Conservation (phyloP, 1,140 invertebrate genomes). For the Luehdorfia chinensis region DNA sequence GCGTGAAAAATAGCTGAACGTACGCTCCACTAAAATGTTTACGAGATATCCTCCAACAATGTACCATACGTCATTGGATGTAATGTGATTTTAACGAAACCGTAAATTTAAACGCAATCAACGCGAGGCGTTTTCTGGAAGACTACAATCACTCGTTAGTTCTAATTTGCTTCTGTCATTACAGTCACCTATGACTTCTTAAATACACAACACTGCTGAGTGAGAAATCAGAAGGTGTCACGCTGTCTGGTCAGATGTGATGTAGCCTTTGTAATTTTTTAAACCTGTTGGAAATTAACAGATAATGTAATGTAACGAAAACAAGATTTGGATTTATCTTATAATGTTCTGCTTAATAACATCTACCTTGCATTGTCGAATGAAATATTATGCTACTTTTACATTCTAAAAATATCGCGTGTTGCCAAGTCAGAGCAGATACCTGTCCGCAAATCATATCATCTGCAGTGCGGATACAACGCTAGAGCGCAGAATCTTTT, state of each 20-base stretch:
- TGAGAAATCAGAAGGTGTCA: not conserved
- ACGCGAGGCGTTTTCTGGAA: not conserved
- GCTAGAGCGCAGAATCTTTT: slow-evolving; percentile 12
- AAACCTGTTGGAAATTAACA: not conserved
- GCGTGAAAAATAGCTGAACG: slow-evolving; percentile 1
- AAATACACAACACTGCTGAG: not conserved
- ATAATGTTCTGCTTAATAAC: not conserved
- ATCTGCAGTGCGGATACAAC: slow-evolving; percentile 13
- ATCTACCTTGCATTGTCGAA: not conserved
- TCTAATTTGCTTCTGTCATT: too few species aligned
- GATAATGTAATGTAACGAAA: not conserved
- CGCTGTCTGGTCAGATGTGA: not conserved
- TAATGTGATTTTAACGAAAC: not conserved
- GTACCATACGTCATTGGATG: slow-evolving; percentile 4
- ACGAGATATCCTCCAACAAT: slow-evolving; percentile 3
- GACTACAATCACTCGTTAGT: not conserved
- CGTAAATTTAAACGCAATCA: slow-evolving; percentile 4
- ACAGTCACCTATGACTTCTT: too few species aligned
- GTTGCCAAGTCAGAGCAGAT: slow-evolving; percentile 6
- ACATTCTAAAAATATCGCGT: slow-evolving; percentile 3
- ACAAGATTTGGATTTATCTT: not conserved
- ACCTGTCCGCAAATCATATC: slow-evolving; percentile 17
- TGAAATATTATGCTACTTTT: not conserved
- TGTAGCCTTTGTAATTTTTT: not conserved
- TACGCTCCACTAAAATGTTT: slow-evolving; percentile 11